phyloP scores from a whole-genome alignment of 2,888 invertebrate genomes.

The Ctena decussata region DNA sequence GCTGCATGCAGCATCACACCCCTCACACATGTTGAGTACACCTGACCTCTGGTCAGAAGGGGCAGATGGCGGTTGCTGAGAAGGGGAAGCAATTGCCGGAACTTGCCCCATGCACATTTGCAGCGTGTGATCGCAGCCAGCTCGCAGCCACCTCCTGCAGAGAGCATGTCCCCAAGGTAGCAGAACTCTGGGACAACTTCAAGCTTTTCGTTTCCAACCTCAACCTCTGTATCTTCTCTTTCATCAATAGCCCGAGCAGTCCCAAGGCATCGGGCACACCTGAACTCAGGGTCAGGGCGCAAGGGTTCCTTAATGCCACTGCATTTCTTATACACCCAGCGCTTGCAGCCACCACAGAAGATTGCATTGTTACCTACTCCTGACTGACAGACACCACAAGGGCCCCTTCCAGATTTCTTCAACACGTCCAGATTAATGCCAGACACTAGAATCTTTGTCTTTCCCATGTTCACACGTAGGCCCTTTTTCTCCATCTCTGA shows the following conservation, averaged over 20 bases:
- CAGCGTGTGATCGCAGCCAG: conserved; percentile 22
- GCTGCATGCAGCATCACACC: conserved; percentile 10
- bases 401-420: background rate
- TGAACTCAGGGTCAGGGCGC: conserved; percentile 3
- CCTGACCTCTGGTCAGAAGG: background rate
- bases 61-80: conserved; percentile 21
- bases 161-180: conserved; percentile 26
- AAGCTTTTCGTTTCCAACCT: background rate
- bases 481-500: background rate
- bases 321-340: conserved; percentile 28
- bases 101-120: background rate
- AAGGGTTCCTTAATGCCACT: conserved; percentile 18
- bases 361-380: conserved; percentile 22
- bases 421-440: background rate
- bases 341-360: conserved; percentile 14
- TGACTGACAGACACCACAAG: conserved; percentile 21
- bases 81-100: conserved; percentile 18
- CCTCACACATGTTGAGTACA: conserved; percentile 21
- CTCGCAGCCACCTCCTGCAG: conserved; percentile 26
- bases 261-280: conserved; percentile 4
- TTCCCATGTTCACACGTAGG: background rate
- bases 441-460: background rate
- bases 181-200: conserved; percentile 31
- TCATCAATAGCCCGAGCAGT: background rate
- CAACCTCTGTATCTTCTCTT: conserved; percentile 10